phyloP scores from a whole-genome alignment of 2,888 invertebrate genomes.

The Augochlorella aurata region DNA sequence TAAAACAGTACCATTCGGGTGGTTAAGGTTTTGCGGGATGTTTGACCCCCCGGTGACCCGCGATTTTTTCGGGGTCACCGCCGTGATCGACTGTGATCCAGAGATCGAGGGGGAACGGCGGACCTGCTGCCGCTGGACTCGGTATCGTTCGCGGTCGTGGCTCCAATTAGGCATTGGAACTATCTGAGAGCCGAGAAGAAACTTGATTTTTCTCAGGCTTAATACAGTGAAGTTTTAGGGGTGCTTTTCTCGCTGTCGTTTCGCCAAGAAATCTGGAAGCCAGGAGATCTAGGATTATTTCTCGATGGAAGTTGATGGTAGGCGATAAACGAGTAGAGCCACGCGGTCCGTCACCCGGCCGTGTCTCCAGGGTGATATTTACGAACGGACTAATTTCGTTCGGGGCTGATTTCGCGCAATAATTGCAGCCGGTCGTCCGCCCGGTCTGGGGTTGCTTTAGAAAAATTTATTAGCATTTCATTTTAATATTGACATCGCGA shows the following conservation, averaged over 20 bases:
- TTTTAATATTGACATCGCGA: slow-evolving; percentile 26
- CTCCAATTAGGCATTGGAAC: too few species aligned
- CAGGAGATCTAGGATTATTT: neutral
- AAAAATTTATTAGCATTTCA: slow-evolving; percentile 51
- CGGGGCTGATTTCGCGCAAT: slow-evolving; percentile 32
- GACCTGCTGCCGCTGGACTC: neutral
- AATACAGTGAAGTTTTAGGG: neutral
- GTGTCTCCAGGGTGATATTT: slow-evolving; percentile 31
- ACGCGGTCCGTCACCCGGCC: slow-evolving; percentile 10
- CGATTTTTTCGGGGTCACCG: slow-evolving; percentile 32
- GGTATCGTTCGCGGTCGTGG: neutral
- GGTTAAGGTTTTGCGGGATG: slow-evolving; percentile 67
- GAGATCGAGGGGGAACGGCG: neutral
- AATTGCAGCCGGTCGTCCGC: slow-evolving; percentile 15
- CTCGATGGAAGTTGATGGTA: neutral
- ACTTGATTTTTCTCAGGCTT: too few species aligned
- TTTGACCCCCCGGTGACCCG: slow-evolving; percentile 38
- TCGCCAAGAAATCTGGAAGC: neutral
- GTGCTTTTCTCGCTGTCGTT: neutral
- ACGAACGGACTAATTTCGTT: slow-evolving; percentile 32
- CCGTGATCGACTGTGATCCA: neutral
- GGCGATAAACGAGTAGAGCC: neutral
- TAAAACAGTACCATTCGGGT: slow-evolving; percentile 71
- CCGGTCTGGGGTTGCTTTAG: neutral
- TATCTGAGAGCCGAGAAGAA: too few species aligned